Evolutionary conservation across 2,113 vertebrate species (phyloP).

Genomic region (Micronisus gabar): DNA sequence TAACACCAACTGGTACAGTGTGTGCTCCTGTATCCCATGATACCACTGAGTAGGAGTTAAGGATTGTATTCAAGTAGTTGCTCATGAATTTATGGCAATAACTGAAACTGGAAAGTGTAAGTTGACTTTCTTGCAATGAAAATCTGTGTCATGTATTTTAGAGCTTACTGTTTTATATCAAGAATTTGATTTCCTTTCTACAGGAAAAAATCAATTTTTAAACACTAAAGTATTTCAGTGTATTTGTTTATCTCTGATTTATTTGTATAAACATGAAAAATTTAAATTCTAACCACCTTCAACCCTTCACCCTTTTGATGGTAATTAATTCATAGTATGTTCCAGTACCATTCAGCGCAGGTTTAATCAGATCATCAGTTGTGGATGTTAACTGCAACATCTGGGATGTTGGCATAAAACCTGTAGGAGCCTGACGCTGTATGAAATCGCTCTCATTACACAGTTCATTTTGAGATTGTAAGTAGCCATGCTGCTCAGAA

Average conservation of each 20-base stretch:
- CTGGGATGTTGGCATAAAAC: background rate
- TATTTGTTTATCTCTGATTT: background rate
- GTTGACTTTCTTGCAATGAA: background rate
- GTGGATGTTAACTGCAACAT: background rate
- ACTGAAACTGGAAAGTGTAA: background rate
- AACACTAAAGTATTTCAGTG: background rate
- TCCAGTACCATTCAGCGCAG: background rate
- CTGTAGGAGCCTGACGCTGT: background rate
- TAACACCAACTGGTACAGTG: background rate
- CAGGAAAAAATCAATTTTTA: background rate
- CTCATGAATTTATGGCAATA: background rate
- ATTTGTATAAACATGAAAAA: background rate
- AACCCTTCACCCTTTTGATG: background rate
- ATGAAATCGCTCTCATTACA: background rate
- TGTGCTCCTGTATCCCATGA: background rate
- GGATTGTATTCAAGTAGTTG: background rate
- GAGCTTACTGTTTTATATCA: background rate
- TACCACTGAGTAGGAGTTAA: background rate
- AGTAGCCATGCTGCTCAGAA: background rate
- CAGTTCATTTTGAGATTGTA: background rate
- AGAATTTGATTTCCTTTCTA: background rate
- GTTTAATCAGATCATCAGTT: background rate
- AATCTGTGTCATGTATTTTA: background rate
- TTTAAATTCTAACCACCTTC: background rate
- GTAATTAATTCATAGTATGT: slow-evolving; percentile 10